Base-by-base conservation (phyloP, 2,888 invertebrate species). In the Lithophane socia region DNA sequence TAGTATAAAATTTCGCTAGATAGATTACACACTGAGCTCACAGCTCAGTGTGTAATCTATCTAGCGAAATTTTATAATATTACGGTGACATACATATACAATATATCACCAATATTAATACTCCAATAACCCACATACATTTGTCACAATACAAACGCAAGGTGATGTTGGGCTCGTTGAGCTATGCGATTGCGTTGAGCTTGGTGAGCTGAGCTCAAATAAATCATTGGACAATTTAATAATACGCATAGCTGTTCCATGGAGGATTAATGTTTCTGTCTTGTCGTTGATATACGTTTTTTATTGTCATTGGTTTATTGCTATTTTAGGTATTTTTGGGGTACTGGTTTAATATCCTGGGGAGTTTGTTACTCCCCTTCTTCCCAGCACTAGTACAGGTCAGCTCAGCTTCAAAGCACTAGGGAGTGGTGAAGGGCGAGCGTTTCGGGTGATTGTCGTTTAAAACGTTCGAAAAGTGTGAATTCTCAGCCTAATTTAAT, bases 191-290 rank as follows among this genome's bases (percentile, higher is more conserved):
- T 56, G 65, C 65, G 58, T 44, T 42, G 67, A 66, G 67, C 49
- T 44, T 60, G 69, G 49, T 58, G 61, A 60, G 61, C 54, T 52
- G 61, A 21, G 74, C 60, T 56, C 73, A 56, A 56, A 83, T 87
- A 87, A 85, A 87, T 89, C 88, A 87, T 74, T 60, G 61, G 37
- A 65, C 80, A 72, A 89, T 87, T 89, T 89, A 89, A 87, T 89
- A 78, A 79, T 83, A 85, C 83, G 77, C 89, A 83, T 87, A 77
- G 65, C 79, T 71, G 69, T 68, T 37, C 24, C 44, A 61, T 37
- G 52, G 47, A 58, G 64, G 66, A 82, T 80, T 81, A 87, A 83
- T 89, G 80, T 77, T 60, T 76, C 67, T 71, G 68, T 82, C 73
- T 87, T 80, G 72, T 66, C 60, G 52, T 54, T 78, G 70, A 84